A percentile compares a stretch with the other conserved stretches of the same genome.
Conservation (phyloP, 2,888 invertebrate species). For the Andrena fulva region DNA sequence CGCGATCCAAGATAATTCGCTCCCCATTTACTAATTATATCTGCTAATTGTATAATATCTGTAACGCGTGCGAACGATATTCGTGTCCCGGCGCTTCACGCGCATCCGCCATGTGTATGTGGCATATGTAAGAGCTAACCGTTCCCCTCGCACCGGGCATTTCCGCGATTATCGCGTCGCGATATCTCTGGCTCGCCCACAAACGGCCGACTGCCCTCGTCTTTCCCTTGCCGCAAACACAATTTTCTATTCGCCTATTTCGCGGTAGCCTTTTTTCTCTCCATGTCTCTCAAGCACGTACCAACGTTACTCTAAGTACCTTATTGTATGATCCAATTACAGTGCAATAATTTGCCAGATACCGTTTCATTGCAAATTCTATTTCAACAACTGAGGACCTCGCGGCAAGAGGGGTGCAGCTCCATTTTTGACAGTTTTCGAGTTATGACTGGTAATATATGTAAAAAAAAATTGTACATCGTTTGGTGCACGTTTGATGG, state of each 20-base stretch:
- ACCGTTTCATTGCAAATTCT: too few species aligned
- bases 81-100: constrained; percentile 11
- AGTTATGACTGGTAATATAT: too few species aligned
- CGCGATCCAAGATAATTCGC: constrained; percentile 53
- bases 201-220: constrained; percentile 4
- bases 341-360: too few species aligned
- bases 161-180: constrained; percentile 75
- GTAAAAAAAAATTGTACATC: too few species aligned
- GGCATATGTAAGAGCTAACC: constrained; percentile 54
- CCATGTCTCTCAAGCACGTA: neutral
- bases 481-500: too few species aligned
- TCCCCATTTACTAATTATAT: constrained; percentile 61
- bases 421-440: too few species aligned
- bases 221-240: neutral
- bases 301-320: too few species aligned
- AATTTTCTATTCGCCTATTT: constrained; percentile 33
- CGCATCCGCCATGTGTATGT: constrained; percentile 6
- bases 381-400: too few species aligned
- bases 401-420: too few species aligned
- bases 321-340: too few species aligned
- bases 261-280: neutral
- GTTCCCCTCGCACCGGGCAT: constrained; percentile 66
- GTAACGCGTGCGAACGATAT: neutral
- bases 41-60: constrained; percentile 65
- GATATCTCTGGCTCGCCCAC: constrained; percentile 69